Base-by-base conservation (phyloP, 2,797 vertebrate species). In the Sebastes goodei region DNA sequence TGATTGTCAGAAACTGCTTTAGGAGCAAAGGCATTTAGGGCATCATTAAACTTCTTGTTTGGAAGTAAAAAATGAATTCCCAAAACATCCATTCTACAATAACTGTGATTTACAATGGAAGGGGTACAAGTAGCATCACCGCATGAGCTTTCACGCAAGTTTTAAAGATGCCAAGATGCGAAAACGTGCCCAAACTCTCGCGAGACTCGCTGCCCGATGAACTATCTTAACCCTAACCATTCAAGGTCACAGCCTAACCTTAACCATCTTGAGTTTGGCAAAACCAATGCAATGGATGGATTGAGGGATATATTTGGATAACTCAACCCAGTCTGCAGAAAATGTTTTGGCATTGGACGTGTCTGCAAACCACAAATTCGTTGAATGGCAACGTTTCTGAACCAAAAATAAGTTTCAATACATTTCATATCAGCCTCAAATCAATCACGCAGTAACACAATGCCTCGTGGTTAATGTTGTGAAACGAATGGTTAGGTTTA, bases 281-380 rank as follows among this genome's bases (percentile, higher is more conserved):
- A 46, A 0, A 46, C 30, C 10, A 29, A 64, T 57, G 17, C 5
- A 53, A 33, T 61, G 33, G 7, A 32, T 23, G 27, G 27, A 57
- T 64, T 11, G 33, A 57, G 60, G 49, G 27, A 57, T 5, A 27
- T 17, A 29, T 5, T 35, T 7, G 10, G 10, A 33, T 25, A 25
- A 55, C 10, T 33, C 23, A 49, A 0, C 46, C 46, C 46, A 20
- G 46, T 49, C 15, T 0, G 7, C 46, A 49, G 46, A 49, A 17
- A 20, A 29, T 2, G 1, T 49, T 17, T 49, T 49, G 46, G 46
- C 3, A 49, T 49, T 49, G 42, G 42, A 20, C 2, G 42, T 49
- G 6, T 17, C 15, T 49, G 6, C 42, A 49, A 49, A 49, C 0
- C 42, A 49, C 42, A 0, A 0, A 17, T 49, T 49, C 15, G 17